These are phyloP conservation scores for Urocitellus parryii DNA, from an alignment of 2,113 vertebrate species.

Conservation along the genomic window DNA sequence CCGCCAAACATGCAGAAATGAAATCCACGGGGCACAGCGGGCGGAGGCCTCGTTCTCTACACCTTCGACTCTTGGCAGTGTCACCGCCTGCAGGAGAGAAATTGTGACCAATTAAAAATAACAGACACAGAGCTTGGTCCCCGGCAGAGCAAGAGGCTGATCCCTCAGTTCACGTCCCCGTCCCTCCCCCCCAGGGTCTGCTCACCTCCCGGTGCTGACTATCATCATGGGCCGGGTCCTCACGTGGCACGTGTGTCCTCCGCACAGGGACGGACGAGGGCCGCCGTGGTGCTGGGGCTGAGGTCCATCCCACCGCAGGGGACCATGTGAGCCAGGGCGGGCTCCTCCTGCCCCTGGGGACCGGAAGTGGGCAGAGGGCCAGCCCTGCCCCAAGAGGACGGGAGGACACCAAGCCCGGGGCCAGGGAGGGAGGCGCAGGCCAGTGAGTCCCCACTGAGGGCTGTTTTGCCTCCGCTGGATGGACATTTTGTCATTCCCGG, in stretches of 20 bases:
- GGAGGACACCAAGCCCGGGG: background rate
- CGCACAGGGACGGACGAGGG: background rate
- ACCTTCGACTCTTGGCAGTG: background rate
- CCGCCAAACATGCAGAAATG: background rate
- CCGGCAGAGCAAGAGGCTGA: background rate
- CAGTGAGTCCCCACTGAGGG: rapidly evolving
- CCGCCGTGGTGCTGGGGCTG: background rate
- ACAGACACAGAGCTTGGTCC: background rate
- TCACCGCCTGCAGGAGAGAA: constrained; percentile 14
- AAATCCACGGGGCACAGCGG: background rate
- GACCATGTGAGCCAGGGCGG: rapidly evolving
- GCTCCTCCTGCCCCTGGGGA: background rate
- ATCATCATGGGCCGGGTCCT: constrained; percentile 18
- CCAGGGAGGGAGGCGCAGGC: background rate
- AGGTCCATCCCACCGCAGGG: background rate
- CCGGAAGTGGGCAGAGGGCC: background rate
- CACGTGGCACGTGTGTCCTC: rapidly evolving
- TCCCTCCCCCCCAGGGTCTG: constrained; percentile 15
- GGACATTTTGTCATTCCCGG: background rate
- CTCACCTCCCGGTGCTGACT: constrained; percentile 53
- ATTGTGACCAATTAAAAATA: background rate
- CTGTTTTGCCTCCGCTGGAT: too few species aligned
- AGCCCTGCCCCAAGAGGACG: too few species aligned
- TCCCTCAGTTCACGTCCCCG: constrained; percentile 16
- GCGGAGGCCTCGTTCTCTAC: background rate